Evolutionary conservation across 2,888 invertebrate species (phyloP).

Genomic region (Tetragnatha montana): DNA sequence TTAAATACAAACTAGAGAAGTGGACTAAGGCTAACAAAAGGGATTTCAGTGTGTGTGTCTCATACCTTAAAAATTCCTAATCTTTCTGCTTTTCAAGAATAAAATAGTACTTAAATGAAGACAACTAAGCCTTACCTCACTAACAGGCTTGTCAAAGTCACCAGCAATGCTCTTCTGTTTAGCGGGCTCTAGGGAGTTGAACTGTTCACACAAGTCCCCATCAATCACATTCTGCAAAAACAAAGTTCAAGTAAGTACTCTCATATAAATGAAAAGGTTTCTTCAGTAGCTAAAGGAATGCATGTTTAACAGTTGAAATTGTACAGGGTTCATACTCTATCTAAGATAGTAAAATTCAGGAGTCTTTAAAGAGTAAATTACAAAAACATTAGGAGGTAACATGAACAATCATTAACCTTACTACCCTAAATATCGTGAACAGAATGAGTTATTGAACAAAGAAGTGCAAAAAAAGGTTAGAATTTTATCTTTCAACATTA

Average conservation of each 20-base stretch:
- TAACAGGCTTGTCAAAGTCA: constrained; percentile 95
- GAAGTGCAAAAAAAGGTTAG: background rate
- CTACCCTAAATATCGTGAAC: too few species aligned
- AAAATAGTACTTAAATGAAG: background rate
- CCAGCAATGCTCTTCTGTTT: constrained; percentile 97
- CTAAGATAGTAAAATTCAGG: too few species aligned
- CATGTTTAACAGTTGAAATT: background rate
- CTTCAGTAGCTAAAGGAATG: background rate
- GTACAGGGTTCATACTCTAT: background rate
- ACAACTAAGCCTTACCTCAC: constrained; percentile 81
- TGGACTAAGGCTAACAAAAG: too few species aligned
- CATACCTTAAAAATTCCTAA: background rate
- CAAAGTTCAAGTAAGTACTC: background rate
- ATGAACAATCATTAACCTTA: too few species aligned
- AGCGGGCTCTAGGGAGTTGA: constrained; percentile 92
- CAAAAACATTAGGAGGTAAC: too few species aligned
- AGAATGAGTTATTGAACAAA: too few species aligned
- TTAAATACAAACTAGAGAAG: too few species aligned
- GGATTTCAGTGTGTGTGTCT: too few species aligned
- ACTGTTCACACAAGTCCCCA: constrained; percentile 99
- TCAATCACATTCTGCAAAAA: constrained; percentile 92
- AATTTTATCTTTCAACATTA: background rate
- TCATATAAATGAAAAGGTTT: background rate
- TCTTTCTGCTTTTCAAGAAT: too few species aligned
- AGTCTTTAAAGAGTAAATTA: too few species aligned